Evolutionary conservation across 2,888 invertebrate genomes (phyloP), one percentile per base, ranked within the genome.

Genomic region (Apodemia hepburni): DNA sequence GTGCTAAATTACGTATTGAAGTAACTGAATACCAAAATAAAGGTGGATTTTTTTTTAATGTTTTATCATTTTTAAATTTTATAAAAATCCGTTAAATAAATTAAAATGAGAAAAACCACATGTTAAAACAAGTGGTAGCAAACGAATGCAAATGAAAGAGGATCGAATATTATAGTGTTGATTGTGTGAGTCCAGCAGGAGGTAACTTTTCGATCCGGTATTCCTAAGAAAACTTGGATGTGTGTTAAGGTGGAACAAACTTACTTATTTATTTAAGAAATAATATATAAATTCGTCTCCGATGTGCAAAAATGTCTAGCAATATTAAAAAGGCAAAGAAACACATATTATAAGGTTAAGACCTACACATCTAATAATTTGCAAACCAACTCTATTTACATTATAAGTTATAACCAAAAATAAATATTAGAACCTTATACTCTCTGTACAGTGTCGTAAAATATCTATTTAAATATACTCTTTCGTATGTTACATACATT

Each of bases 401-500:
- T 81, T 84, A 78, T 45, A n/a, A 45, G 45, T n/a, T 45, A 38
- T 81, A 83, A 80, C 70, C 75, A 74, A 76, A 76, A 75, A 75
- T 86, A 85, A 84, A 84, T 85, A 84, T 82, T 83, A 84, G 79
- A 84, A 85, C 77, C 79, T 81, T 81, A 80, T 70, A 85, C 83
- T 87, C 84, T 88, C 88, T 88, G 87, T 88, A 88, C 88, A 88
- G 63, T 76, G 70, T 73, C 69, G 72, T 76, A 78, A 78, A 77
- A 79, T 73, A 71, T 69, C 60, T 66, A 51, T 51, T 51, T 51
- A 51, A 51, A 54, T 54, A 54, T 54, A 54, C 54, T 54, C 54
- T 27, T 27, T 22, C 27, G 54, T 54, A 54, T 54, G 54, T 54
- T 27, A 54, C 54, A 27, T 54, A 54, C 54, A 54, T 57, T 57